These are phyloP conservation scores for Parelbella ahira DNA, from an alignment of 2,888 invertebrate genomes.

Conservation along the genomic window DNA sequence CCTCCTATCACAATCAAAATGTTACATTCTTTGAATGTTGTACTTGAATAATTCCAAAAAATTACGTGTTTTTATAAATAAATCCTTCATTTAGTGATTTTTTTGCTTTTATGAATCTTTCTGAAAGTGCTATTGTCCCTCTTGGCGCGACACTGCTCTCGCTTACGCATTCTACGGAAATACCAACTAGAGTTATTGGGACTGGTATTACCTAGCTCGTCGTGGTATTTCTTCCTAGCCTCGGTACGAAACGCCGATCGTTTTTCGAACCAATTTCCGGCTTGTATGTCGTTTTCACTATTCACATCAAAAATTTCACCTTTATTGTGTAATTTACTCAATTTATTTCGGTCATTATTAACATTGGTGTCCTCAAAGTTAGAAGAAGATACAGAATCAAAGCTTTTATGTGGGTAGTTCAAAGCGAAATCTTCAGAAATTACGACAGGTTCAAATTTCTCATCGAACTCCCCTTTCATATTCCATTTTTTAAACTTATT, in stretches of 20 bases:
- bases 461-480: slow-evolving; percentile 65
- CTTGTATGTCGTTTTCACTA: slow-evolving; percentile 24
- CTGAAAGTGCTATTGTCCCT: slow-evolving; percentile 57
- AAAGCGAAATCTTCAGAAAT: slow-evolving; percentile 43
- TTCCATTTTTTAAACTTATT: slow-evolving; percentile 72
- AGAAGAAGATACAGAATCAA: slow-evolving; percentile 34
- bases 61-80: slow-evolving; percentile 24
- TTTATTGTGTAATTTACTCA: too few species aligned
- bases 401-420: slow-evolving; percentile 39
- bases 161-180: slow-evolving; percentile 67
- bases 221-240: slow-evolving; percentile 58
- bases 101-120: slow-evolving; percentile 52
- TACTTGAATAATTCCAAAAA: not conserved
- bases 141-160: slow-evolving; percentile 67
- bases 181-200: slow-evolving; percentile 69
- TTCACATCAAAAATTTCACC: too few species aligned
- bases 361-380: too few species aligned
- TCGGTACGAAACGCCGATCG: slow-evolving; percentile 54
- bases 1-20: slow-evolving; percentile 16
- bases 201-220: slow-evolving; percentile 53
- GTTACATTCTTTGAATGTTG: slow-evolving; percentile 18
- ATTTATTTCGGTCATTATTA: too few species aligned
- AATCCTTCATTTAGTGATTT: slow-evolving; percentile 65
- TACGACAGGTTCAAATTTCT: slow-evolving; percentile 55
- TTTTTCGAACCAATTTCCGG: slow-evolving; percentile 58